Evolutionary conservation across 2,888 invertebrate genomes (phyloP).

Genomic region (Drosophila nigricruria): DNA sequence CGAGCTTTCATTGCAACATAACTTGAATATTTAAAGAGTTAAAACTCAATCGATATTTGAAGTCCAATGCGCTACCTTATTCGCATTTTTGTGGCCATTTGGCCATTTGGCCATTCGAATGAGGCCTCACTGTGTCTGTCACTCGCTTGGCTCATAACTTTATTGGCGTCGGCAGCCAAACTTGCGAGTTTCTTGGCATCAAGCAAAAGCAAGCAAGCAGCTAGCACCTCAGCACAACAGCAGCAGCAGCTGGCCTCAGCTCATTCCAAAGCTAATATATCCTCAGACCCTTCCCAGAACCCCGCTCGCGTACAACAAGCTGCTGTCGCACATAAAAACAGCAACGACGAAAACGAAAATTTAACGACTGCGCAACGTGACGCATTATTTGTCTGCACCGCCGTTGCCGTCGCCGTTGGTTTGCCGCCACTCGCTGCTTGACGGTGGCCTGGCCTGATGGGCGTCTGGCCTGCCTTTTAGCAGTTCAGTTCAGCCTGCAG

Average conservation of each 20-base stretch:
- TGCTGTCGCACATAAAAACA: conserved; percentile 73
- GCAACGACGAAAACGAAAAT: conserved; percentile 77
- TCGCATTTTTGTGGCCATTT: background rate
- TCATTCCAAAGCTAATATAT: conserved; percentile 35
- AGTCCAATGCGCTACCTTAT: background rate
- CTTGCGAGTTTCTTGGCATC: conserved; percentile 79
- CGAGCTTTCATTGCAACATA: background rate
- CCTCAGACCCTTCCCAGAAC: conserved; percentile 13
- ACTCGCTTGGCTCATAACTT: conserved; percentile 59
- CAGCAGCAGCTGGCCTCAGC: conserved; percentile 47
- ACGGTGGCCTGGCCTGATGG: conserved; percentile 45
- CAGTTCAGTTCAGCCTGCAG: conserved; percentile 64
- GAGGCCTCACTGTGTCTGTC: conserved; percentile 32
- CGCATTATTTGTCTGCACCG: conserved; percentile 76
- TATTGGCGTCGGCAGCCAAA: conserved; percentile 61
- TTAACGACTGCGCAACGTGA: conserved; percentile 79
- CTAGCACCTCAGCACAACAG: conserved; percentile 36
- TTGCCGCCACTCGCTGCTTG: conserved; percentile 27
- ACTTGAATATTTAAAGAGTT: background rate
- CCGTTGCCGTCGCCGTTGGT: conserved; percentile 22
- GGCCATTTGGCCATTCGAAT: conserved; percentile 25
- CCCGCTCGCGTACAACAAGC: conserved; percentile 22
- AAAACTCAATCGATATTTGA: background rate
- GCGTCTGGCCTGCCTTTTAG: conserved; percentile 65
- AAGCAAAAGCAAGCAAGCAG: conserved; percentile 46